Evolutionary conservation across 1,140 invertebrate genomes (phyloP).

Genomic region (Panagrolaimus sp.): DNA sequence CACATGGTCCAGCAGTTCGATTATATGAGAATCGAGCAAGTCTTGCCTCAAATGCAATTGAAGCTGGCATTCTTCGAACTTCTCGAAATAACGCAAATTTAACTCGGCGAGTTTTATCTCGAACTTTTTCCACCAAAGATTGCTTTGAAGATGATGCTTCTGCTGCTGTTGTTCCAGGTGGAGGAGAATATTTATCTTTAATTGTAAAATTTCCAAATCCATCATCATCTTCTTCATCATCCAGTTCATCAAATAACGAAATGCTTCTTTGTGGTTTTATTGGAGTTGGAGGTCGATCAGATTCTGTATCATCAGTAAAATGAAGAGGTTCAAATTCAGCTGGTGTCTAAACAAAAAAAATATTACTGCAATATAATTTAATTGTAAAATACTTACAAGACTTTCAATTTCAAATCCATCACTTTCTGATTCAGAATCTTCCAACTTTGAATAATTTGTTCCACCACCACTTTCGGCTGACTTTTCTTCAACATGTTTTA

Average conservation of each 20-base stretch:
- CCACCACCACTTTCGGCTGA: background rate
- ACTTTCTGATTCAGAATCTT: conserved; percentile 1
- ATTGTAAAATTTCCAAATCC: background rate
- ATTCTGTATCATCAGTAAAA: conserved; percentile 29
- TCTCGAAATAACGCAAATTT: conserved; percentile 45
- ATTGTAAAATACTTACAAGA: conserved; percentile 28
- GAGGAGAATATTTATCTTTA: conserved; percentile 10
- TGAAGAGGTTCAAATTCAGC: conserved; percentile 43
- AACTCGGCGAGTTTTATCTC: conserved; percentile 35
- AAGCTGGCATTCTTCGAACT: conserved; percentile 37
- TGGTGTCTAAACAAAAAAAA: conserved; percentile 29
- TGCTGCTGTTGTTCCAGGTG: background rate
- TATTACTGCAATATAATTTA: background rate
- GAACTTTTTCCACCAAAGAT: background rate
- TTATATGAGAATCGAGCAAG: conserved; percentile 35
- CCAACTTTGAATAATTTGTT: conserved; percentile 7
- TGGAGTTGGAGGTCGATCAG: background rate
- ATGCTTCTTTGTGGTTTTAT: background rate
- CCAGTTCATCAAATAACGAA: background rate
- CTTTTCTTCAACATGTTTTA: background rate
- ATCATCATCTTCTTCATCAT: conserved; percentile 8
- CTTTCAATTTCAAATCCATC: conserved; percentile 29
- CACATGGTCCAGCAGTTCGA: conserved; percentile 20
- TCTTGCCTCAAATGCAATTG: conserved; percentile 32
- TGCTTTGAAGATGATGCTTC: background rate